Evolutionary conservation across 2,797 vertebrate species (phyloP), one percentile per base, ranked within the genome.

Genomic region (Xenentodon cancila): DNA sequence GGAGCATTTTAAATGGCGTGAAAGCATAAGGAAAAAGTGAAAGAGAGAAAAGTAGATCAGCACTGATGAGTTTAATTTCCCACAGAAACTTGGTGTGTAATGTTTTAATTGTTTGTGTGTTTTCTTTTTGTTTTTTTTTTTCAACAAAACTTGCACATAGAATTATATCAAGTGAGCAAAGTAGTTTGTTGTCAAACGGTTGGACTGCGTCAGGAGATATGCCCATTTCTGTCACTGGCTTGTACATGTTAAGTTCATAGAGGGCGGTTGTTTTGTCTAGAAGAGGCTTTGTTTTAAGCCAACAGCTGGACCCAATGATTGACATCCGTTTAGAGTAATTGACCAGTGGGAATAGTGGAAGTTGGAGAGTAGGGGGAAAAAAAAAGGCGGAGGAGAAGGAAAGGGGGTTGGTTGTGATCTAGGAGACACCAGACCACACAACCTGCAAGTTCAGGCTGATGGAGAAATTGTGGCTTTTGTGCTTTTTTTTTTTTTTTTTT

Each of bases 281-380:
- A 71, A 74, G 79, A 84, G 77, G 63, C 83, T 90, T 91, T 91
- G 88, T 92, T 91, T 93, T 87, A 88, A 88, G 87, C 89, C 89
- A 91, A 91, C 91, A 93, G 90, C 91, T 92, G 88, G 89, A 61
- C 66, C 75, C 83, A 92, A 90, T 93, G 91, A 93, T 85, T 93
- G 92, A 84, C 92, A 91, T 93, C 86, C 79, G 71, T 89, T 91
- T 89, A 79, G 88, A 90, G 87, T 91, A 90, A 92, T 89, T 88
- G 88, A 83, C 85, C 89, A 62, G 71, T 81, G 87, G 89, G 91
- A 89, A 85, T 88, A 86, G 61, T 70, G 79, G 78, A 75, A 72
- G 71, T 73, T 71, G 49, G 67, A 76, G 72, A 65, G 74, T 43
- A 71, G 22, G 34, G 16, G 16, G 18, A 25, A 40, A 12, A 15